Conservation (phyloP, 1,140 invertebrate species). For the Ephestia elutella region DNA sequence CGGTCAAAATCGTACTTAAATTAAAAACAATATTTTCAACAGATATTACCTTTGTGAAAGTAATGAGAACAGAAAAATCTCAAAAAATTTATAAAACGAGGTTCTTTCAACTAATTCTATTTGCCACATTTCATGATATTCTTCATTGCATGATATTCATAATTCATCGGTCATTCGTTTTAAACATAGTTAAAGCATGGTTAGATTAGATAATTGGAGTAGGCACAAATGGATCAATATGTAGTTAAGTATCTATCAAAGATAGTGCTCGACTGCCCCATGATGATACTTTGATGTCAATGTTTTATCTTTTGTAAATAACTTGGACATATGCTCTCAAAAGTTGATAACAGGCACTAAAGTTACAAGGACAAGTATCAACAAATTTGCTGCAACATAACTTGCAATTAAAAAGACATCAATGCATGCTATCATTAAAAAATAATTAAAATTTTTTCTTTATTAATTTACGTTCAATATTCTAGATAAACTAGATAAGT, state of each 20-base stretch:
- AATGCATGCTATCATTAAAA: constrained; percentile 1
- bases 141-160: background rate
- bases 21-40: background rate
- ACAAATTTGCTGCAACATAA: background rate
- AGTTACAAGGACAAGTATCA: background rate
- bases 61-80: background rate
- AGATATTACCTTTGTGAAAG: background rate
- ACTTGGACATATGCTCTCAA: background rate
- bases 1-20: background rate
- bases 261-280: background rate
- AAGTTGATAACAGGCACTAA: background rate
- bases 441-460: background rate
- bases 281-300: background rate
- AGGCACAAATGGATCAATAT: no score
- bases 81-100: background rate
- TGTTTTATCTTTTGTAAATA: background rate
- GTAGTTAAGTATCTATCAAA: no score
- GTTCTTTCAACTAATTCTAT: background rate
- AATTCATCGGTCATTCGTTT: background rate
- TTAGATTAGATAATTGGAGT: no score
- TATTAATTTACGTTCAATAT: background rate
- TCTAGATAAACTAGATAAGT: constrained; percentile 3
- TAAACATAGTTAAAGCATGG: background rate
- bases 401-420: background rate
- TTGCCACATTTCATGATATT: background rate